phyloP scores from a whole-genome alignment of 92 coral and sea anemone genomes.

The Phenganax subtilis region DNA sequence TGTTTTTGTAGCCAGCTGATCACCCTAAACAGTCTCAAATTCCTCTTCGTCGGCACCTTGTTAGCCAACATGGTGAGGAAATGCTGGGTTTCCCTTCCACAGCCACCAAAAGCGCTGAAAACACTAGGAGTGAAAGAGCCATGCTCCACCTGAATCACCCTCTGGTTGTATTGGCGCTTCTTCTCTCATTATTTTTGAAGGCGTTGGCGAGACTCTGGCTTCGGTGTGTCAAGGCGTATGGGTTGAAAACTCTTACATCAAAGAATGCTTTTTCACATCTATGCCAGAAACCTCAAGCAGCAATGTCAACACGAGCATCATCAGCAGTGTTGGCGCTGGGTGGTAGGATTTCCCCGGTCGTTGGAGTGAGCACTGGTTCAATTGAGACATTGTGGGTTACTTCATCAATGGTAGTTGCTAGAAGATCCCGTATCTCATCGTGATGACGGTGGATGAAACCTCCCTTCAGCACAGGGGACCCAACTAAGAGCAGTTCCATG shows the following conservation, averaged over 20 bases:
- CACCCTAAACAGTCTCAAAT: not conserved
- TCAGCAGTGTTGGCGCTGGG: slow-evolving; percentile 4
- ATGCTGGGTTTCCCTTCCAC: slow-evolving; percentile 21
- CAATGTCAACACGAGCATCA: not conserved
- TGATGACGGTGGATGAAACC: slow-evolving; percentile 22
- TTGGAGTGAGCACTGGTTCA: not conserved
- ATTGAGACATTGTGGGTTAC: slow-evolving; percentile 11
- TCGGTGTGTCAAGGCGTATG: not conserved
- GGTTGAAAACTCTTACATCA: not conserved
- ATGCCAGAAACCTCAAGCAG: not conserved
- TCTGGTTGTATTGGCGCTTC: slow-evolving; percentile 18
- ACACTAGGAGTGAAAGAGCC: slow-evolving; percentile 23
- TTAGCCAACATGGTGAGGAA: not conserved
- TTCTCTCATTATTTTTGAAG: slow-evolving; percentile 13
- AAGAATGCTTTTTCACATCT: not conserved
- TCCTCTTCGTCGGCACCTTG: not conserved
- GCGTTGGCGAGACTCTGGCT: slow-evolving; percentile 1
- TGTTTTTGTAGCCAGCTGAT: not conserved
- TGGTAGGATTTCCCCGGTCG: slow-evolving; percentile 12
- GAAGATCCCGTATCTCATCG: slow-evolving; percentile 18
- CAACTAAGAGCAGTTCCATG: no score
- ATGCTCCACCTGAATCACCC: slow-evolving; percentile 8
- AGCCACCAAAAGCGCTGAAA: not conserved
- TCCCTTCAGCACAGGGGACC: not conserved
- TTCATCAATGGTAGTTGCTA: slow-evolving; percentile 26